These are phyloP conservation scores for Drosophila equinoxialis DNA, from an alignment of 1,140 invertebrate species.

Conservation along the genomic window DNA sequence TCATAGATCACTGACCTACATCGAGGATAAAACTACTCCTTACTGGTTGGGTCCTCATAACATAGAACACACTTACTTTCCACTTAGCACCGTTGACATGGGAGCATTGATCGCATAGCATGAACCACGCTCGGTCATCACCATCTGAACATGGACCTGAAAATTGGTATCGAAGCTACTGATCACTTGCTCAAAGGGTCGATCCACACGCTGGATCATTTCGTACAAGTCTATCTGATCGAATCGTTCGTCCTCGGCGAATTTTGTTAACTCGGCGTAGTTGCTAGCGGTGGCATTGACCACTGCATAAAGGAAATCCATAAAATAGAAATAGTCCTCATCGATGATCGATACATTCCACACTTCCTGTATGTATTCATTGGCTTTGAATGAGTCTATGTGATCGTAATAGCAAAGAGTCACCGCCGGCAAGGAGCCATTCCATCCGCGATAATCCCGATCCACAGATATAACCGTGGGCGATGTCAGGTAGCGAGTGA, in stretches of 20 bases:
- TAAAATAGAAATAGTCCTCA: constrained; percentile 80
- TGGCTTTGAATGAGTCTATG: constrained; percentile 79
- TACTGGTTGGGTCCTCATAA: background rate
- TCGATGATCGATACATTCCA: constrained; percentile 78
- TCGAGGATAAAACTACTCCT: background rate
- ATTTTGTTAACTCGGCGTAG: constrained; percentile 80
- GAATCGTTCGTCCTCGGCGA: constrained; percentile 82
- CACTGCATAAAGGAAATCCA: constrained; percentile 82
- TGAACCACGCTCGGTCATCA: constrained; percentile 86
- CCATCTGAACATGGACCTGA: constrained; percentile 82
- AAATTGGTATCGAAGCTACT: constrained; percentile 82
- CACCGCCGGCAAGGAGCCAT: constrained; percentile 86
- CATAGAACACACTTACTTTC: constrained; percentile 47
- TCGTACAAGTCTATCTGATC: constrained; percentile 77
- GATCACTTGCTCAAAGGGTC: constrained; percentile 83
- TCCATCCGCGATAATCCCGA: constrained; percentile 87
- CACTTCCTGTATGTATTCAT: constrained; percentile 71
- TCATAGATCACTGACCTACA: constrained; percentile 51
- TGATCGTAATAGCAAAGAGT: constrained; percentile 84
- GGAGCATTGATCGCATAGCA: constrained; percentile 87
- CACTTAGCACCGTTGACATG: constrained; percentile 67
- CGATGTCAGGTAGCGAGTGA: constrained; percentile 83
- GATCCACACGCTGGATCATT: constrained; percentile 79
- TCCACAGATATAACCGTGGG: constrained; percentile 88
- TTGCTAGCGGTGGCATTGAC: constrained; percentile 81